Percentiles rank a stretch among this genome's conserved stretches.
These are phyloP conservation scores for Ctenochaetus hawaiiensis DNA, from an alignment of 2,797 vertebrate species.

Conservation along the genomic window DNA sequence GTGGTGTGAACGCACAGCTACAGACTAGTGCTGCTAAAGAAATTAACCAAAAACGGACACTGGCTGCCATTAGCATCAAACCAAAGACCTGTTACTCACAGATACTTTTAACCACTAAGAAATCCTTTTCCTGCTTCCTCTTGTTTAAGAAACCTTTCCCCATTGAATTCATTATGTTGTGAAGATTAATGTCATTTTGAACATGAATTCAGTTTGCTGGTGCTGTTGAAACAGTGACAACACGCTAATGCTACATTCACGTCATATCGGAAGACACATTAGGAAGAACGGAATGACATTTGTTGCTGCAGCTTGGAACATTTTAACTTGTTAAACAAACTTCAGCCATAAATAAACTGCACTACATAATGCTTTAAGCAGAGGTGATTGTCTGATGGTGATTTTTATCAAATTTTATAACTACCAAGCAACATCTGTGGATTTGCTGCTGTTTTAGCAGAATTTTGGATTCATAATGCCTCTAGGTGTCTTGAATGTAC, in stretches of 20 bases:
- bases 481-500: neutral
- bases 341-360: neutral
- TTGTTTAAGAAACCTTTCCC: neutral
- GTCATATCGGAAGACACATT: slow-evolving; percentile 41
- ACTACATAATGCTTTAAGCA: slow-evolving; percentile 8
- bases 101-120: neutral
- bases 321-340: neutral
- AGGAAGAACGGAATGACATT: slow-evolving; percentile 17
- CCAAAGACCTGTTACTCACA: neutral
- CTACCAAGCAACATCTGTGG: slow-evolving; percentile 8
- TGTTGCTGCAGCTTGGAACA: slow-evolving; percentile 16
- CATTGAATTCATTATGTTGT: neutral
- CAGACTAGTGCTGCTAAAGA: neutral
- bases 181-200: slow-evolving; percentile 6
- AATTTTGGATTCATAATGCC: slow-evolving; percentile 2
- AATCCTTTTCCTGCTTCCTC: neutral
- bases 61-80: neutral
- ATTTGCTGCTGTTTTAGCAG: neutral
- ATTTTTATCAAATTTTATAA: neutral
- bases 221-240: slow-evolving; percentile 43
- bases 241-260: slow-evolving; percentile 30
- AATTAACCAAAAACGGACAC: neutral
- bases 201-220: slow-evolving; percentile 48
- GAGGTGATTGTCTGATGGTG: slow-evolving; percentile 22
- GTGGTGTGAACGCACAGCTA: slow-evolving; percentile 3